Evolutionary conservation across 2,113 vertebrate genomes (phyloP), one percentile per base, ranked within the genome.

Genomic region (Aphelocoma coerulescens): DNA sequence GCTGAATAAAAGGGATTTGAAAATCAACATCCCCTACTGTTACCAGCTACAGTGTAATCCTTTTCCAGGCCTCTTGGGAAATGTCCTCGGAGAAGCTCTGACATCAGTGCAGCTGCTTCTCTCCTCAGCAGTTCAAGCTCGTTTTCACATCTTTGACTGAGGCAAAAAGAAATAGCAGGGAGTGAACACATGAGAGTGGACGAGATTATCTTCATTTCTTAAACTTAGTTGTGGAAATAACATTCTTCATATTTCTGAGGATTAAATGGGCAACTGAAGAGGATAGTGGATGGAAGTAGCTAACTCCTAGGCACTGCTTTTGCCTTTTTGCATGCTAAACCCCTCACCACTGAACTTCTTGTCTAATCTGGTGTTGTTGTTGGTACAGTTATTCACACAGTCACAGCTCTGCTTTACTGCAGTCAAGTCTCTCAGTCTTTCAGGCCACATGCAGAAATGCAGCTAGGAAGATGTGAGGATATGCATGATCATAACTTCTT

Each of bases 1-100:
- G 85, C 95, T 93, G 76, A 97, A 88, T 92, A 95, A 97, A 97
- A 97, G 91, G 95, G 93, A 90, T 90, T 97, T 88, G 93, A 79
- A 97, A 94, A 92, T 97, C 95, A 95, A 95, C 97, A 97, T 86
- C 46, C 79, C 95, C 90, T 83, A 86, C 73, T 96, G 93, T 86
- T 95, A 94, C 93, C 69, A 80, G 93, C 90, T 76, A 91, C 76
- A 66, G 87, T 76, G 79, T 96, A 95, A 89, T 97, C 97, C 71
- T 94, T 96, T 96, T 91, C 85, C 91, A 92, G 83, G 86, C 61
- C 86, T 95, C 65, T 96, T 82, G 68, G 80, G 89, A 97, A 89
- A 96, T 93, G 92, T 97, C 96, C 91, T 97, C 3, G 1, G 46
- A 71, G 57, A 84, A 85, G 96, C 66, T 95, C 76, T 96, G 81